Percentiles rank a stretch among this genome's conserved stretches.
Conservation (phyloP, 2,797 vertebrate genomes). For the Taeniopygia guttata region DNA sequence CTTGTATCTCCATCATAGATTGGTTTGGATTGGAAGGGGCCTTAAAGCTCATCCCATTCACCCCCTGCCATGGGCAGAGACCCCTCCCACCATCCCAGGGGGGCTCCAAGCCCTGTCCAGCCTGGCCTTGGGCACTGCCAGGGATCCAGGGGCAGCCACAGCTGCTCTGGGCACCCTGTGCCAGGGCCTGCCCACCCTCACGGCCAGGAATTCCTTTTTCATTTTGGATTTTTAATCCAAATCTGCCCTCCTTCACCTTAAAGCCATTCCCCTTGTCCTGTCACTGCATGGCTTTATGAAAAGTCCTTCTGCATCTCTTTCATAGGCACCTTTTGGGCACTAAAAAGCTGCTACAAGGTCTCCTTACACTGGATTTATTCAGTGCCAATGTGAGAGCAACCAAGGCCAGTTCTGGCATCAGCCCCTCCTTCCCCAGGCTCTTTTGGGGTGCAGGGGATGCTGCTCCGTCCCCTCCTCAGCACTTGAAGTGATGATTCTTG, state of each 20-base stretch:
- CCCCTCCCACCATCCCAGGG: not conserved
- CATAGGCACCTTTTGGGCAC: not conserved
- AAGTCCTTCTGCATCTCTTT: not conserved
- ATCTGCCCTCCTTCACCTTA: not conserved
- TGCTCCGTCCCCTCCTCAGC: too few relatives aligned
- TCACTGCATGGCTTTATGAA: not conserved
- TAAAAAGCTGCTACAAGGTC: not conserved
- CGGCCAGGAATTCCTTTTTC: not conserved
- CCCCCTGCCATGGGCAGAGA: not conserved
- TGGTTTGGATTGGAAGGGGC: not conserved
- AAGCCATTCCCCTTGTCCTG: not conserved
- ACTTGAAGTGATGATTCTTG: not conserved
- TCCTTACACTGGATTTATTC: not conserved
- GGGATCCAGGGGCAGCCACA: not conserved
- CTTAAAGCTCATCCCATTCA: accelerated
- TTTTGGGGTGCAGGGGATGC: too few relatives aligned
- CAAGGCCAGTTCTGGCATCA: too few relatives aligned
- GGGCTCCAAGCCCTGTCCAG: accelerated
- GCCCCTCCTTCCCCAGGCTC: too few relatives aligned
- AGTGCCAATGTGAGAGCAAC: not conserved
- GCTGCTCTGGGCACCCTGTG: not conserved
- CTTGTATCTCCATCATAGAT: not conserved
- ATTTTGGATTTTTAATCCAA: not conserved
- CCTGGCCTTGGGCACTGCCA: not conserved
- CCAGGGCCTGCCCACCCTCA: not conserved